Evolutionary conservation across 1,140 invertebrate species (phyloP).

Genomic region (Caerostris extrusa): DNA sequence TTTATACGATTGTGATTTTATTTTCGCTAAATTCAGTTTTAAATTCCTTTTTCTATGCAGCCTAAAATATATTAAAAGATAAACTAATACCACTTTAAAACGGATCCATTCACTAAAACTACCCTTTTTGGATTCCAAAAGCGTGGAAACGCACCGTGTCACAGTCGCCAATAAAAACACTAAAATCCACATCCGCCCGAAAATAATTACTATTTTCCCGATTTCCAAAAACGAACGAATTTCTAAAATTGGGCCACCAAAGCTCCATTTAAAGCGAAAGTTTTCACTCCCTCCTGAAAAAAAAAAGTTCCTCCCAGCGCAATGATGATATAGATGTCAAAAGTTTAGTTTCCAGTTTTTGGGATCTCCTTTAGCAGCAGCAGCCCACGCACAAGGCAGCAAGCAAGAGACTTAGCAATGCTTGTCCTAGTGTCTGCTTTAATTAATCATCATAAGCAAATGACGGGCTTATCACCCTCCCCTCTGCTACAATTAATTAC

Average conservation of each 20-base stretch:
- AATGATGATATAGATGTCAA: constrained; percentile 75
- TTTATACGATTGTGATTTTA: too few relatives aligned
- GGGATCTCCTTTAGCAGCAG: constrained; percentile 31
- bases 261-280: constrained; percentile 13
- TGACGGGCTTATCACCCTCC: constrained; percentile 65
- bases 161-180: not conserved
- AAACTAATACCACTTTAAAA: not conserved
- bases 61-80: too few relatives aligned
- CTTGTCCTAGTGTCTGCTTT: constrained; percentile 46
- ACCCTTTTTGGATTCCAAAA: not conserved
- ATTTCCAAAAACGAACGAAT: constrained; percentile 50
- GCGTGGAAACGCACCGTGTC: not conserved
- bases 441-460: constrained; percentile 77
- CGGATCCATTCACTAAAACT: not conserved
- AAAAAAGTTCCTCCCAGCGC: constrained; percentile 15
- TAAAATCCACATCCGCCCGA: not conserved
- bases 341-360: constrained; percentile 74
- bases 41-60: too few relatives aligned
- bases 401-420: not conserved
- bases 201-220: constrained; percentile 36
- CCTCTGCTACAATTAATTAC: constrained; percentile 75
- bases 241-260: not conserved
- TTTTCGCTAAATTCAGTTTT: too few relatives aligned
- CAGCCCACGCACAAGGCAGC: not conserved
- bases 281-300: not conserved